Evolutionary conservation across 1,140 invertebrate genomes (phyloP).

Genomic region (Drosophila sechellia): DNA sequence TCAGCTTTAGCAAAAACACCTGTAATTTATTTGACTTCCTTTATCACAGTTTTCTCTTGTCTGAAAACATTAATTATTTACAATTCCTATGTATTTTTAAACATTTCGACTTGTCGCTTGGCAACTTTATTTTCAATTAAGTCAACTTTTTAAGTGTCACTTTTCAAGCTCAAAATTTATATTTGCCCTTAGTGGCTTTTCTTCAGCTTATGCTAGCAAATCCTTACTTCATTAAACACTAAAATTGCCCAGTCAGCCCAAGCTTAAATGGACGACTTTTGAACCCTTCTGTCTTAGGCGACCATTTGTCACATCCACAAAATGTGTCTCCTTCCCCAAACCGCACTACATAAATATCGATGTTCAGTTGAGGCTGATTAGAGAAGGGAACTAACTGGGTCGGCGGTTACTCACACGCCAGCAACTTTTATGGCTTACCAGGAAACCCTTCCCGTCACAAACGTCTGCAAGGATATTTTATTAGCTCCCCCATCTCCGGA

Average conservation of each 20-base stretch:
- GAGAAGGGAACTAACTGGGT: constrained; percentile 2
- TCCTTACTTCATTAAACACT: constrained; percentile 30
- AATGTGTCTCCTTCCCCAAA: constrained; percentile 24
- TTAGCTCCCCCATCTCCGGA: constrained; percentile 23
- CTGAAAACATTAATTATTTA: constrained; percentile 7
- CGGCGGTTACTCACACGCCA: constrained; percentile 13
- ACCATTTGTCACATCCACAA: constrained; percentile 62
- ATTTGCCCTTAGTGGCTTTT: neutral
- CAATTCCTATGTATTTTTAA: neutral
- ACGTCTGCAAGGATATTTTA: constrained; percentile 31
- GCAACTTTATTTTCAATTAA: neutral
- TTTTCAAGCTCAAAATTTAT: neutral
- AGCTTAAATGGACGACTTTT: constrained; percentile 14
- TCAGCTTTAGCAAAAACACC: neutral
- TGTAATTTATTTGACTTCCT: neutral
- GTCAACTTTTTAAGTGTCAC: constrained; percentile 8
- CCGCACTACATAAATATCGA: constrained; percentile 74
- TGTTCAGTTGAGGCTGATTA: constrained; percentile 49
- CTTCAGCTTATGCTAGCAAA: neutral
- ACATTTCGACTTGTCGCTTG: neutral
- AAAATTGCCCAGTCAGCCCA: constrained; percentile 22
- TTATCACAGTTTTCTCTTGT: neutral
- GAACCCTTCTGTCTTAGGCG: constrained; percentile 8
- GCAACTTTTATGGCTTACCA: constrained; percentile 44
- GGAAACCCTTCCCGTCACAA: constrained; percentile 20